Evolutionary conservation across 2,888 invertebrate genomes (phyloP).

Genomic region (Oligia strigilis): DNA sequence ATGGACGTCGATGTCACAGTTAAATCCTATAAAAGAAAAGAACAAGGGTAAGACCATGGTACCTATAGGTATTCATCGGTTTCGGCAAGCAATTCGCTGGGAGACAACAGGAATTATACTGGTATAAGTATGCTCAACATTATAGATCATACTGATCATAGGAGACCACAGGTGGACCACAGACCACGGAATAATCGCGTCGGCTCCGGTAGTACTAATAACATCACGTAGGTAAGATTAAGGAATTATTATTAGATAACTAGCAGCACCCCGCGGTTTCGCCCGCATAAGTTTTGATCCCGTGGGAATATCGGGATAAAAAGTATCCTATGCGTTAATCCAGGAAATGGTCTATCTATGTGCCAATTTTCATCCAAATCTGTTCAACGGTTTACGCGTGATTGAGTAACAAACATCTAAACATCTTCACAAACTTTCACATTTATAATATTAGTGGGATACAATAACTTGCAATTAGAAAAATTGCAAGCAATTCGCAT

Average conservation of each 20-base stretch:
- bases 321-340: no score
- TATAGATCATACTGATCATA: not conserved
- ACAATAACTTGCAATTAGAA: not conserved
- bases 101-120: not conserved
- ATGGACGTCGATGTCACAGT: conserved; percentile 99
- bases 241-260: not conserved
- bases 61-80: not conserved
- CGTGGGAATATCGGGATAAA: no score
- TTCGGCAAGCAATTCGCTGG: conserved; percentile 1
- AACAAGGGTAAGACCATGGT: not conserved
- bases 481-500: conserved; percentile 3
- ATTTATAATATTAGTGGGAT: not conserved
- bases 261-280: no score
- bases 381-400: no score
- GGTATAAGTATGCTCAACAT: no score
- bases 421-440: no score
- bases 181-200: not conserved
- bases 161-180: no score
- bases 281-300: no score
- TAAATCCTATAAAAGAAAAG: conserved; percentile 90
- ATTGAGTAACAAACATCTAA: no score
- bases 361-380: no score
- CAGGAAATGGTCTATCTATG: no score
- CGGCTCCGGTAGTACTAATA: not conserved
- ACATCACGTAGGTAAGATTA: not conserved